Evolutionary conservation across 2,888 invertebrate genomes (phyloP).

Genomic region (Unio delphinus): DNA sequence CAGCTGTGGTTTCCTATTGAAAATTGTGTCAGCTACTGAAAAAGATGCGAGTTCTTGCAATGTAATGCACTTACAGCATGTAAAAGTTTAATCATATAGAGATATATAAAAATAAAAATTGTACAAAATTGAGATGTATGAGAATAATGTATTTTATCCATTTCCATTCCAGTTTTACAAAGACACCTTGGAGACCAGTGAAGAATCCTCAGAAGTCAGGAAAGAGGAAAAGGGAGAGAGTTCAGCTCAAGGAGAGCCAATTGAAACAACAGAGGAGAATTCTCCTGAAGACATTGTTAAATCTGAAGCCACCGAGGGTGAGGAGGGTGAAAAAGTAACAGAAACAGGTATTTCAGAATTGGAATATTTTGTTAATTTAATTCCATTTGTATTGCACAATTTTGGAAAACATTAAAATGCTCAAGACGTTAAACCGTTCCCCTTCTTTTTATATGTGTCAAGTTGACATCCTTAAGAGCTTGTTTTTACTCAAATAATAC

Average conservation of each 20-base stretch:
- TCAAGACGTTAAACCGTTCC: too few relatives aligned
- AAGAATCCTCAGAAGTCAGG: constrained; percentile 21
- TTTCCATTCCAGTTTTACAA: constrained; percentile 82
- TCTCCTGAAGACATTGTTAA: too few relatives aligned
- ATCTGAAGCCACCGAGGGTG: constrained; percentile 5
- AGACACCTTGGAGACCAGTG: constrained; percentile 77
- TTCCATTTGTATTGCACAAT: too few relatives aligned
- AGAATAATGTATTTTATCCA: constrained; percentile 5
- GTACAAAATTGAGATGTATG: neutral
- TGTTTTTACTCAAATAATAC: too few relatives aligned
- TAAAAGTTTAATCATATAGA: neutral
- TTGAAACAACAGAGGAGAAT: constrained; percentile 6
- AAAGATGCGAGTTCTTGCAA: too few relatives aligned
- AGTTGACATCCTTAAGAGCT: too few relatives aligned
- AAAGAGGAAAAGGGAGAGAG: constrained; percentile 16
- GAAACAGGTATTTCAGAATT: constrained; percentile 2
- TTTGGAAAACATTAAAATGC: too few relatives aligned
- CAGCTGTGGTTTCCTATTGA: too few relatives aligned
- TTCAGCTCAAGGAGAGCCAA: too few relatives aligned
- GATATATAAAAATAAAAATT: neutral
- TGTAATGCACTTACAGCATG: neutral
- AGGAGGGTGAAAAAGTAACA: constrained; percentile 6
- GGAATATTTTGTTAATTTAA: neutral
- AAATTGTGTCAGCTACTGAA: too few relatives aligned
- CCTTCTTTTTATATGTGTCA: too few relatives aligned